Base-by-base conservation (phyloP, 2,113 vertebrate genomes). In the Chloropsis hardwickii region DNA sequence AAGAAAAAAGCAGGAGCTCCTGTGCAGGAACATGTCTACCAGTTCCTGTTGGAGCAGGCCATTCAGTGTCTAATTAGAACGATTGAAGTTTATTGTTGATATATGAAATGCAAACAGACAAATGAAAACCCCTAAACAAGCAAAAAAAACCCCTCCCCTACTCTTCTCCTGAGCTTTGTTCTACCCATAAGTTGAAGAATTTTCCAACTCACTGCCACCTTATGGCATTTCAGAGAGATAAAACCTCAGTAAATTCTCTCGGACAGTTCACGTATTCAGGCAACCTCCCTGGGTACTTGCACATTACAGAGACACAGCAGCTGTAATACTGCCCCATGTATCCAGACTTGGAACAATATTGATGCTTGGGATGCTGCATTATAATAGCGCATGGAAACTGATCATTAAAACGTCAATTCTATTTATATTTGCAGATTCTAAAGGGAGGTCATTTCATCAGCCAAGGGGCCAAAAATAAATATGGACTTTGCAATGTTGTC, bases 181-280 rank as follows among this genome's bases (percentile, higher is more conserved):
- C 77, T 61, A 27, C 37, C 40, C 31, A 81, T 65, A 90, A 91
- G 79, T 67, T 53, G 48, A 61, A 11, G 48, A 33, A 6, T 81
- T 94, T 96, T 86, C 95, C 84, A 96, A 85, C 65, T 92, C 96
- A 79, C 95, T 95, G 96, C 94, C 93, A 97, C 94, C 91, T 96
- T 72, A 97, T 79, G 96, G 95, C 77, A 95, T 94, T 92, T 65
- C 44, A 78, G 91, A 84, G 95, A 95, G 95, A 76, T 40, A 94
- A 96, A 92, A 96, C 72, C 51, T 81, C 39, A 37, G 42, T 44
- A 73, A 81, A 69, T 91, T 80, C 79, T 65, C 12, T 73, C 0
- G 4, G 88, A 60, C 14, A 28, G 51, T 83, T 69, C 0, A 0
- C 3, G 3, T 84, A 71, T 70, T 80, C 83, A 88, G 44, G 80